Percentiles rank a stretch among this genome's conserved stretches.
These are phyloP conservation scores for Mamestra brassicae DNA, from an alignment of 2,888 invertebrate species.

Conservation along the genomic window DNA sequence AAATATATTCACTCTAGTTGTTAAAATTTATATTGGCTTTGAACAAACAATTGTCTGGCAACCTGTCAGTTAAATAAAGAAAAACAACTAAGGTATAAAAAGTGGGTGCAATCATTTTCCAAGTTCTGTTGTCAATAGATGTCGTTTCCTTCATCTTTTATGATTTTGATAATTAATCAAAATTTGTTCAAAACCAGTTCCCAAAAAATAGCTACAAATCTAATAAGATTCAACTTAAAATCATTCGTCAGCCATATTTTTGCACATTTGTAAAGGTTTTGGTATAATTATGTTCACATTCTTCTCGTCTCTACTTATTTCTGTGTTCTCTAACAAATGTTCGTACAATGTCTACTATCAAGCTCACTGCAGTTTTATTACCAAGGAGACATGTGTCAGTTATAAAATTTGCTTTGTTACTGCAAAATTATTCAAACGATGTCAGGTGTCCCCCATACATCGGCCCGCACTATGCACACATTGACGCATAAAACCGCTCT, in stretches of 20 bases:
- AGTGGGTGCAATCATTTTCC: background rate
- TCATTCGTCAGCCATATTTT: background rate
- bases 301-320: conserved; percentile 18
- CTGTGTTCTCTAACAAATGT: conserved; percentile 21
- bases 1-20: background rate
- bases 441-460: conserved; percentile 84
- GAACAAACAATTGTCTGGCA: background rate
- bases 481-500: conserved; percentile 70
- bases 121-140: background rate
- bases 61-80: background rate
- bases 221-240: background rate
- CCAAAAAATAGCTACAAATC: background rate
- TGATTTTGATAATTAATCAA: too few species aligned
- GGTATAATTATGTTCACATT: background rate
- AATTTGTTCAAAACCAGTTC: background rate
- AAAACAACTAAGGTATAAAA: background rate
- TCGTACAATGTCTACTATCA: conserved; percentile 55
- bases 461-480: conserved; percentile 76
- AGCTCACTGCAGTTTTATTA: conserved; percentile 75
- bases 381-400: conserved; percentile 79
- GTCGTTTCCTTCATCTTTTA: background rate
- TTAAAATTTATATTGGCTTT: background rate
- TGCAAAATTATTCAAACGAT: conserved; percentile 87
- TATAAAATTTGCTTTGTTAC: conserved; percentile 83
- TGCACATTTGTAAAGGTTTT: background rate